A percentile compares a stretch with the other conserved stretches of the same genome.
These are phyloP conservation scores for Sigmodon hispidus DNA, from an alignment of 2,113 vertebrate species.

Conservation along the genomic window DNA sequence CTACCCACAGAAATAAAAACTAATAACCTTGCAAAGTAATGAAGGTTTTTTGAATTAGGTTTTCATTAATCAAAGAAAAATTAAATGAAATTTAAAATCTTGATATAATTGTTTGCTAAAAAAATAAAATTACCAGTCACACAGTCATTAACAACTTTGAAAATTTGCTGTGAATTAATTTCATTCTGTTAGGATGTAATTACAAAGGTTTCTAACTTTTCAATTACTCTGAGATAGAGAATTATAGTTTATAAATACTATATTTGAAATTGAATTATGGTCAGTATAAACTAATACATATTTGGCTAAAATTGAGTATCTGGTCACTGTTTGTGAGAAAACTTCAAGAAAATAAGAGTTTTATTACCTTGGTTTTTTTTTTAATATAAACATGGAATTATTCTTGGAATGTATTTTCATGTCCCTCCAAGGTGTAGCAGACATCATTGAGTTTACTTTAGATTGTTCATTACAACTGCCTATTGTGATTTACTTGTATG, in stretches of 20 bases:
- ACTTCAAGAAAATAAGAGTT: background rate
- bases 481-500: background rate
- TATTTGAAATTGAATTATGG: background rate
- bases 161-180: constrained; percentile 58
- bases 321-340: background rate
- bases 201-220: constrained; percentile 54
- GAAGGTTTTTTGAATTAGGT: constrained; percentile 16
- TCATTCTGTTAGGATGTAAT: constrained; percentile 55
- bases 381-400: background rate
- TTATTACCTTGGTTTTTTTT: background rate
- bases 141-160: constrained; percentile 60
- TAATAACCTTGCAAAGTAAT: constrained; percentile 33
- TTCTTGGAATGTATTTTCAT: background rate
- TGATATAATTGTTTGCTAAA: constrained; percentile 63
- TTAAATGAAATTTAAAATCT: constrained; percentile 62
- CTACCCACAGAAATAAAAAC: background rate
- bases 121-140: constrained; percentile 60
- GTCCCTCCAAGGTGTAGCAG: background rate
- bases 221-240: constrained; percentile 38
- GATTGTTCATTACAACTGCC: background rate
- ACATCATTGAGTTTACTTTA: background rate
- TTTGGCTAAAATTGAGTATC: background rate
- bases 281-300: constrained; percentile 26
- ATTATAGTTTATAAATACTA: constrained; percentile 10
- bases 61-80: constrained; percentile 50